Base-by-base conservation (phyloP, 2,797 vertebrate species). In the Fratercula arctica region DNA sequence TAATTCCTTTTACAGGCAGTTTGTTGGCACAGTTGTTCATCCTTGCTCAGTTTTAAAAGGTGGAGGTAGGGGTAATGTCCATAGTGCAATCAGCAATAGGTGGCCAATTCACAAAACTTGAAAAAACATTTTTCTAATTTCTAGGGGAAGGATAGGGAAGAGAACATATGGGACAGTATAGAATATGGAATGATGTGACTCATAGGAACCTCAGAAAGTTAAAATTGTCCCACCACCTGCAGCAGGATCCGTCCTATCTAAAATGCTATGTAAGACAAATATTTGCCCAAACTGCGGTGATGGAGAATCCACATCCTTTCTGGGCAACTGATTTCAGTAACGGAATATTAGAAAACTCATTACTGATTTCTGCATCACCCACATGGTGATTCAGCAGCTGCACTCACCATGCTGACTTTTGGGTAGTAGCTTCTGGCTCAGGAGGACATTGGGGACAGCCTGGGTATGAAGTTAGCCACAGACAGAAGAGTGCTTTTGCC, bases 371-470 rank as follows among this genome's bases (percentile, higher is more conserved):
- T 70, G 43, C 5, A 1, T 35, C 50, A 6, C 31, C 16, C 13
- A 1, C 0, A 1, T 6, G 48, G 35, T 26, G 64, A 37, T 29
- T 33, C 46, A 77, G 80, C 16, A 37, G 43, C 83, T 67, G 64
- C n/a, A 6, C 13, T 57, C 29, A 6, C 9, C 5, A 3, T 2
- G 1, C 0, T 2, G 41, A 46, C 7, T 48, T 88, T 41, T n/a
- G 75, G 67, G 24, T 6, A 4, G 18, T 5, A 41, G 16, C n/a
- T 66, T n/a, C 80, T 70, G 57, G 17, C 57, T 81, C 39, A 13
- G 48, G 41, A 57, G 60, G 17, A 46, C 7, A 3, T 6, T 9
- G 61, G 48, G 6, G 6, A 33, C 37, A 43, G 33, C 3, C 21
- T 72, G 69, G 33, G 23, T 17, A 11, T 43, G 48, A 76, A 57